phyloP scores from a whole-genome alignment of 2,113 vertebrate genomes.

The Parus major region DNA sequence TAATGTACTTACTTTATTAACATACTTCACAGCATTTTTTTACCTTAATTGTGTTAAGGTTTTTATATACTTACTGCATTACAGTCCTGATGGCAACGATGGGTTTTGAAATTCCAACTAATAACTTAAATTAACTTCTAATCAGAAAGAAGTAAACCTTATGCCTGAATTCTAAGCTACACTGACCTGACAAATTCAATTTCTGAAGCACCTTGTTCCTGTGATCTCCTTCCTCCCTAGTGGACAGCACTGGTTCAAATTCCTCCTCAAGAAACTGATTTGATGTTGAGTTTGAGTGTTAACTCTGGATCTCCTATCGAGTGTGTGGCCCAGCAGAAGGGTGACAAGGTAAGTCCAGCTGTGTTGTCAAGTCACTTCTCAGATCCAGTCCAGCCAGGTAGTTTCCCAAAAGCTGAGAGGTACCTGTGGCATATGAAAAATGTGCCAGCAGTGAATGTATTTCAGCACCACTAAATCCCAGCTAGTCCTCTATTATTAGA shows the following conservation, averaged over 20 bases:
- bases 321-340: not conserved
- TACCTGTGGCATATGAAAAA: not conserved
- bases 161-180: not conserved
- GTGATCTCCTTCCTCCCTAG: not conserved
- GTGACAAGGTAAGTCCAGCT: not conserved
- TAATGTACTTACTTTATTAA: constrained; percentile 2
- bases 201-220: not conserved
- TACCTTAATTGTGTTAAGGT: not conserved
- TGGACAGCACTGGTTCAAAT: not conserved
- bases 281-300: not conserved
- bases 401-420: not conserved
- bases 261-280: not conserved
- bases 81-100: not conserved
- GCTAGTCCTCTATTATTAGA: not conserved
- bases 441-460: not conserved
- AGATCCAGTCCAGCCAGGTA: not conserved
- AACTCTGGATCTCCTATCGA: not conserved
- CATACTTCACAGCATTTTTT: not conserved
- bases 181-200: not conserved
- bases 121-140: not conserved
- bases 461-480: not conserved
- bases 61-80: not conserved
- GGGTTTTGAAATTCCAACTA: not conserved
- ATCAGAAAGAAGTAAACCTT: not conserved
- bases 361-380: not conserved